These are phyloP conservation scores for Cercocebus atys DNA, from an alignment of 2,113 vertebrate genomes.

Conservation along the genomic window DNA sequence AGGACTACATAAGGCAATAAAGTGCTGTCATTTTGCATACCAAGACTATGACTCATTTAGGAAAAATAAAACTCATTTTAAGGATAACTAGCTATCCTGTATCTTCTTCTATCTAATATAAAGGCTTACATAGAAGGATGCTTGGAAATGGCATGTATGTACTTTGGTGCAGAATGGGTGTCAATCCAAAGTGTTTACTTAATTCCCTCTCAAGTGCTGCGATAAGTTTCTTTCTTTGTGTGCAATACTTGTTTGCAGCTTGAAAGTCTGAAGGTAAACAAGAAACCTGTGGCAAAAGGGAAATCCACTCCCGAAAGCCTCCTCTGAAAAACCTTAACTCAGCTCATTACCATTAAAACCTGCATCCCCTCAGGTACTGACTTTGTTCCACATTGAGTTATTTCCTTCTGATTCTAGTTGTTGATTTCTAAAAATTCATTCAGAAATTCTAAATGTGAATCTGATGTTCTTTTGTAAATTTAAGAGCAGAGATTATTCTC, in stretches of 20 bases:
- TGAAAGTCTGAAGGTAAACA: background rate
- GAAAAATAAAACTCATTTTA: background rate
- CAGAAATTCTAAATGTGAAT: background rate
- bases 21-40: background rate
- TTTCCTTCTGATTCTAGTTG: background rate
- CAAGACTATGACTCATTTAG: background rate
- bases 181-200: background rate
- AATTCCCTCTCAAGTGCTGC: background rate
- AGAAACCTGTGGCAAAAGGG: background rate
- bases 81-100: background rate
- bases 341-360: background rate
- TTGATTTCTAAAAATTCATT: conserved; percentile 21
- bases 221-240: background rate
- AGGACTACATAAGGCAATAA: background rate
- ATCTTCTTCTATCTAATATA: background rate
- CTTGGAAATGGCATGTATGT: background rate
- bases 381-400: background rate
- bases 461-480: background rate
- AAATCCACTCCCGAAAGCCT: background rate
- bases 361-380: background rate
- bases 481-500: background rate
- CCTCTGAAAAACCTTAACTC: background rate
- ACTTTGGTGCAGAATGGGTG: background rate
- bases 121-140: background rate
- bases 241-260: background rate